These are phyloP conservation scores for Thymallus thymallus DNA, from an alignment of 2,113 vertebrate species.

Conservation along the genomic window DNA sequence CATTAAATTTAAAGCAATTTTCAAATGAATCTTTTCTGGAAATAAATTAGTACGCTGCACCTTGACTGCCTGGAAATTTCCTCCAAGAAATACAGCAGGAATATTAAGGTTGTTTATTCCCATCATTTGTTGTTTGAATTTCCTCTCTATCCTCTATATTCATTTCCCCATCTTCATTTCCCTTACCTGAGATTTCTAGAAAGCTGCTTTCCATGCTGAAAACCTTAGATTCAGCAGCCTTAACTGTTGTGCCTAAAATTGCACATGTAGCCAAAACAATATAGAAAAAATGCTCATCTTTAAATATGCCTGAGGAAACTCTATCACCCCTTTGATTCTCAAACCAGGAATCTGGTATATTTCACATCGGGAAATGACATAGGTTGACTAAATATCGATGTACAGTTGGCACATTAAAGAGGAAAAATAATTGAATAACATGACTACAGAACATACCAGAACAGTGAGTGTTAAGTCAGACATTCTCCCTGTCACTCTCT, in stretches of 20 bases:
- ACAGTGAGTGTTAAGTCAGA: conserved; percentile 58
- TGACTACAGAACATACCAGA: conserved; percentile 79
- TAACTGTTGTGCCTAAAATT: conserved; percentile 67
- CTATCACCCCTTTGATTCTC: conserved; percentile 75
- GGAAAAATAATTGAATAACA: conserved; percentile 78
- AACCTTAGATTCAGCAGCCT: conserved; percentile 41
- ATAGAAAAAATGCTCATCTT: conserved; percentile 68
- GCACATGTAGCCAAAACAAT: conserved; percentile 71
- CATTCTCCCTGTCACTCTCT: neutral
- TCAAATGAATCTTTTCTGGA: neutral
- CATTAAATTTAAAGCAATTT: neutral
- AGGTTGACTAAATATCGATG: conserved; percentile 77
- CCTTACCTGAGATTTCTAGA: conserved; percentile 59
- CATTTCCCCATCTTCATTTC: neutral
- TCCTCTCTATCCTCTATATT: neutral
- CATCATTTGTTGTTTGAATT: conserved; percentile 1
- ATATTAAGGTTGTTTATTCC: neutral
- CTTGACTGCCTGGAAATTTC: neutral
- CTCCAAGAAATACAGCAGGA: neutral
- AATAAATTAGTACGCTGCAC: neutral
- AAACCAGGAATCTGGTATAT: conserved; percentile 50
- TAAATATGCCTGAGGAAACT: conserved; percentile 59
- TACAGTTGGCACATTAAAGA: conserved; percentile 77
- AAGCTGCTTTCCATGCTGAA: conserved; percentile 62
- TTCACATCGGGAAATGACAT: conserved; percentile 72